These are phyloP conservation scores for Willisornis vidua DNA, from an alignment of 2,113 vertebrate genomes.

Conservation along the genomic window DNA sequence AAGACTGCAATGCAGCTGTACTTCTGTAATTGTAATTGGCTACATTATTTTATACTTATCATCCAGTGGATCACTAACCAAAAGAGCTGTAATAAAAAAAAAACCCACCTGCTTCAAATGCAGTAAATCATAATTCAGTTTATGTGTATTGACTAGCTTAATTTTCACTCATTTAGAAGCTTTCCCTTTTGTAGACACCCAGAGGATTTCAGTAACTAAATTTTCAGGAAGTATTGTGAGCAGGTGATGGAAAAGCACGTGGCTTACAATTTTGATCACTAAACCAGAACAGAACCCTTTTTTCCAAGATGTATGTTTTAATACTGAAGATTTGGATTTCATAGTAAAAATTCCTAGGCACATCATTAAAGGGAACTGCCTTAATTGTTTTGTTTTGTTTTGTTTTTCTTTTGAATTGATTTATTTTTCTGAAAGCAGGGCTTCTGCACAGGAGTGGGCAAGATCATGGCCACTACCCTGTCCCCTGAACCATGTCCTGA, in stretches of 20 bases:
- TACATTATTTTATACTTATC: not conserved
- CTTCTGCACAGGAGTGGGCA: not conserved
- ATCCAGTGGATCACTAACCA: not conserved
- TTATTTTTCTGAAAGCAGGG: not conserved
- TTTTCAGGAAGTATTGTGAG: not conserved
- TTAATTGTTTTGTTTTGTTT: not conserved
- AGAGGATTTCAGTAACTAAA: not conserved
- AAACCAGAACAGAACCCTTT: not conserved
- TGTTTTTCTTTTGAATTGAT: not conserved
- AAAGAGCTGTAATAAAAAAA: not conserved
- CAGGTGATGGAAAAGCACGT: not conserved
- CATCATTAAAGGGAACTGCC: accelerated
- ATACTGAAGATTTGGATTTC: not conserved
- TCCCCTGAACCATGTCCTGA: not conserved
- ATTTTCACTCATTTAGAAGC: not conserved
- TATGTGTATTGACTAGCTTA: not conserved
- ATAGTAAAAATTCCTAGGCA: not conserved
- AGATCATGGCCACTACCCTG: not conserved
- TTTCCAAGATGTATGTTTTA: not conserved
- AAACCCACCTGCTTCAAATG: not conserved
- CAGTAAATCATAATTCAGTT: not conserved
- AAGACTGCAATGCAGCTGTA: not conserved
- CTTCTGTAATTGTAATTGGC: not conserved
- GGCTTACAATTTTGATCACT: not conserved
- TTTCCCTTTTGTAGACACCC: not conserved